Conservation (phyloP, 2,888 invertebrate genomes). For the Anorthoa munda region DNA sequence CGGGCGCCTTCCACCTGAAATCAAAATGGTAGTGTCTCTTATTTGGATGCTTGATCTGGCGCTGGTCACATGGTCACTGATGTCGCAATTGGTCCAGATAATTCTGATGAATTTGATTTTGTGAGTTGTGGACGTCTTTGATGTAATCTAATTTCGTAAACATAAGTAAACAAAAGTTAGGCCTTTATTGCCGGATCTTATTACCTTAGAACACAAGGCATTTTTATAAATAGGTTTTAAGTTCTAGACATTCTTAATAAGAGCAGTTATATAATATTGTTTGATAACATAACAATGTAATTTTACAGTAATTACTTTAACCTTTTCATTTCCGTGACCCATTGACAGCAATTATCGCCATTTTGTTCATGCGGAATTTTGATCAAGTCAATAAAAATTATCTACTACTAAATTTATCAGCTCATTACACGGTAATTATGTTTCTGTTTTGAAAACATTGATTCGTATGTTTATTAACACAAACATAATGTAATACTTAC, state of each 20-base stretch:
- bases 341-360: constrained; percentile 10
- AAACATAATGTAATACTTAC: constrained; percentile 85
- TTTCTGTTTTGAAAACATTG: constrained; percentile 24
- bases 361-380: constrained; percentile 1
- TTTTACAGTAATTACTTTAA: constrained; percentile 32
- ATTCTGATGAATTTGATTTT: too few species aligned
- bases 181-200: not conserved
- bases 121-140: too few species aligned
- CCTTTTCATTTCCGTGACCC: constrained; percentile 39
- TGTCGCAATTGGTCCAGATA: too few species aligned
- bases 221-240: not conserved
- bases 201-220: not conserved
- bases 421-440: constrained; percentile 23
- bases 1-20: constrained; percentile 94
- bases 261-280: constrained; percentile 17
- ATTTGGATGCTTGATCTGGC: not conserved
- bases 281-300: constrained; percentile 24
- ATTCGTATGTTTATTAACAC: constrained; percentile 7
- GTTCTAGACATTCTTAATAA: not conserved
- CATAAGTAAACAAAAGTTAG: not conserved
- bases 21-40: not conserved
- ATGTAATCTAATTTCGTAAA: not conserved
- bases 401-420: constrained; percentile 30
- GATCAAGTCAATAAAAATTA: constrained; percentile 29
- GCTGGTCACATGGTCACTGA: not conserved